A percentile compares a stretch with the other conserved stretches of the same genome.
These are phyloP conservation scores for Pocillopora meandrina DNA, from an alignment of 92 coral and sea anemone genomes.

Conservation along the genomic window DNA sequence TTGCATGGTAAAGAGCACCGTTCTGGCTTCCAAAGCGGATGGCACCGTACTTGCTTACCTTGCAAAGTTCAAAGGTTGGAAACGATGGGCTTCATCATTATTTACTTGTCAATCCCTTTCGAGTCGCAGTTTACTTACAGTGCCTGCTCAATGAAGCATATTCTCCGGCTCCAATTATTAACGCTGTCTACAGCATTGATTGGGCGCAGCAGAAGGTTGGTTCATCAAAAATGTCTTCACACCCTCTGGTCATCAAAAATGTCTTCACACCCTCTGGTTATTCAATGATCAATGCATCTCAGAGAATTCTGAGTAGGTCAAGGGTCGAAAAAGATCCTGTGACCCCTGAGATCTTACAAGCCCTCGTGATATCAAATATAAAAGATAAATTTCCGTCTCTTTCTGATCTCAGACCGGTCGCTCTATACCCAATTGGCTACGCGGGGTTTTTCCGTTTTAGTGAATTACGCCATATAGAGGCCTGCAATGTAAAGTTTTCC, in stretches of 20 bases:
- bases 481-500: conserved; percentile 44
- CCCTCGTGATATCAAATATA: conserved; percentile 32
- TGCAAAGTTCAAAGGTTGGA: conserved; percentile 15
- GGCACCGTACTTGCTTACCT: conserved; percentile 8
- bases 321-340: conserved; percentile 48
- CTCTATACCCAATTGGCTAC: conserved; percentile 41
- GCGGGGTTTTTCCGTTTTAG: conserved; percentile 53
- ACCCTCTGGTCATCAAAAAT: conserved; percentile 17
- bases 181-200: conserved; percentile 55
- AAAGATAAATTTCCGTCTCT: conserved; percentile 42
- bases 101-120: conserved; percentile 52
- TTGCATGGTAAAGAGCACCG: neutral
- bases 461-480: conserved; percentile 38
- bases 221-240: conserved; percentile 29
- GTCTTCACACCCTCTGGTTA: neutral
- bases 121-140: conserved; percentile 47
- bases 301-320: neutral
- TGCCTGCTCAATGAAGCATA: conserved; percentile 25
- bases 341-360: conserved; percentile 40
- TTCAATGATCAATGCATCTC: too few relatives aligned
- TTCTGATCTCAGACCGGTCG: conserved; percentile 40
- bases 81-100: conserved; percentile 19
- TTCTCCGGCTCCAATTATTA: conserved; percentile 34
- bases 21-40: conserved; percentile 17
- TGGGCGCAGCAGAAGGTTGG: conserved; percentile 55